These are phyloP conservation scores for Meriones unguiculatus DNA, from an alignment of 2,113 vertebrate genomes.

Conservation along the genomic window DNA sequence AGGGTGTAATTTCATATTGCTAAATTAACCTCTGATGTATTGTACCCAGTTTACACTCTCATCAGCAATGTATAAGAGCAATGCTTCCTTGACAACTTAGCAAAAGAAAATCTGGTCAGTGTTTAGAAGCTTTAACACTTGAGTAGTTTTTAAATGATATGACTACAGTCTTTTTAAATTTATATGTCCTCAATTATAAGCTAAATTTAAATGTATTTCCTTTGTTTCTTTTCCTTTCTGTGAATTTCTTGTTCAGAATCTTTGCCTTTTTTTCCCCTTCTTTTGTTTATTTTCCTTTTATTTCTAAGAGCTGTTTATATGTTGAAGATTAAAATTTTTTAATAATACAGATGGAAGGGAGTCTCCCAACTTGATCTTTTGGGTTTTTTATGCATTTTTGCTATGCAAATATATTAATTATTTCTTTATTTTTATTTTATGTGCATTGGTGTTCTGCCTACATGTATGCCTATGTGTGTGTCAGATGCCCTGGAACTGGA, in stretches of 20 bases:
- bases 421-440: neutral
- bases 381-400: neutral
- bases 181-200: constrained; percentile 12
- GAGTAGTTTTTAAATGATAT: neutral
- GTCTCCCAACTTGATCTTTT: neutral
- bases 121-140: neutral
- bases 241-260: neutral
- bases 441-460: neutral
- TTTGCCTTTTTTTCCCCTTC: neutral
- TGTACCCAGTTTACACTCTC: neutral
- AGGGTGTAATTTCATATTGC: neutral
- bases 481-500: neutral
- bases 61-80: neutral
- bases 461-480: neutral
- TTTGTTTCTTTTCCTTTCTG: neutral
- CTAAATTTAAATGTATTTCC: neutral
- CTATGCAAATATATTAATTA: neutral
- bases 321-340: neutral
- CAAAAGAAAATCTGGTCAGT: neutral
- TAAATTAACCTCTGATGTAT: neutral
- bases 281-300: neutral
- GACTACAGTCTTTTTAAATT: neutral
- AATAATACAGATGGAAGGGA: neutral
- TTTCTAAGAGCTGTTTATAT: constrained; percentile 22
- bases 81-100: neutral